phyloP scores from a whole-genome alignment of 2,113 vertebrate species.

The Electrona antarctica region DNA sequence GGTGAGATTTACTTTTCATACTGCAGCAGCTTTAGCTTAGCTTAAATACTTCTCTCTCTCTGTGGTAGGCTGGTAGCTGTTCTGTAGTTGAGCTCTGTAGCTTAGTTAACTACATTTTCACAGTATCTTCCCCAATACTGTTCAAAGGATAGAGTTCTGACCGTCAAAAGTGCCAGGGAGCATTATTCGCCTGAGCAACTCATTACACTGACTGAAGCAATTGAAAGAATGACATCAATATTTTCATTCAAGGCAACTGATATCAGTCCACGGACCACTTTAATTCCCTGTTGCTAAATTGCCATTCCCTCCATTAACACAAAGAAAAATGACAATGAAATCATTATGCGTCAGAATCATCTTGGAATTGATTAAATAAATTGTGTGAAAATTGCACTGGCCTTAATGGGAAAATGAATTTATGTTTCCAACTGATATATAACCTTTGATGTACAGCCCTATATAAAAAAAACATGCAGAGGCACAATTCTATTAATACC shows the following conservation, averaged over 20 bases:
- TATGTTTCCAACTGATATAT: slow-evolving; percentile 24
- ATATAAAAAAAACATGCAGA: neutral
- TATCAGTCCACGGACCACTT: slow-evolving; percentile 50
- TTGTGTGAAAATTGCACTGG: slow-evolving; percentile 38
- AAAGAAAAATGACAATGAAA: slow-evolving; percentile 55
- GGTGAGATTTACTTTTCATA: too few species aligned
- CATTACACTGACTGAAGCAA: slow-evolving; percentile 10
- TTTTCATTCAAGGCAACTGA: slow-evolving; percentile 37
- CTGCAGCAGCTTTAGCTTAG: too few species aligned
- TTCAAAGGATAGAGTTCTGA: too few species aligned
- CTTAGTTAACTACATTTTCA: too few species aligned
- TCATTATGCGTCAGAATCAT: slow-evolving; percentile 52
- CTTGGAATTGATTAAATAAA: slow-evolving; percentile 60
- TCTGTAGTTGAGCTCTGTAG: too few species aligned
- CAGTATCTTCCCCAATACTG: too few species aligned
- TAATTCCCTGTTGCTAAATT: slow-evolving; percentile 61
- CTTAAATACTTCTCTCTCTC: too few species aligned
- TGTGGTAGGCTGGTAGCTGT: too few species aligned
- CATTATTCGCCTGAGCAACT: too few species aligned
- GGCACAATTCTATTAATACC: neutral
- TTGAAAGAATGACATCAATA: slow-evolving; percentile 40
- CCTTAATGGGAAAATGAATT: slow-evolving; percentile 39
- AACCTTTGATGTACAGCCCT: slow-evolving; percentile 15
- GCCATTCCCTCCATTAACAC: slow-evolving; percentile 49
- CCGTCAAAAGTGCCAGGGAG: too few species aligned